Percentiles rank a stretch among this genome's conserved stretches.
Conservation (phyloP, 2,888 invertebrate species). For the Ecliptopera silaceata region DNA sequence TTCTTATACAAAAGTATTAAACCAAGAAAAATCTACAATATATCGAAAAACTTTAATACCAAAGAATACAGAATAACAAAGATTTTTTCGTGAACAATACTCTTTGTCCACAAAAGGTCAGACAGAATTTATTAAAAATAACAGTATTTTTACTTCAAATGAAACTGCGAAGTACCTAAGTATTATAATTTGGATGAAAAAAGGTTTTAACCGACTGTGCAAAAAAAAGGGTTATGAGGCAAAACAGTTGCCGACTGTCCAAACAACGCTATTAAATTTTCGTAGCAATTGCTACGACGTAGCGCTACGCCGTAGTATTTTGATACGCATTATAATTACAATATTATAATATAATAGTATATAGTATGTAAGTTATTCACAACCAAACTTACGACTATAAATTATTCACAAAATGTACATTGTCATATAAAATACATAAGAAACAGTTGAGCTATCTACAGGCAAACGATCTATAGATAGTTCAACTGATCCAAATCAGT, state of each 20-base stretch:
- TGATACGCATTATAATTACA: background rate
- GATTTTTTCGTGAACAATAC: background rate
- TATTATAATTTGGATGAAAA: background rate
- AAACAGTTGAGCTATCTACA: too few species aligned
- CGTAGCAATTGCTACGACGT: constrained; percentile 29
- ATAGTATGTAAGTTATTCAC: too few species aligned
- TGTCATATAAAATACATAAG: too few species aligned
- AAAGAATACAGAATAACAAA: background rate
- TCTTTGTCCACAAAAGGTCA: background rate
- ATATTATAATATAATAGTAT: too few species aligned
- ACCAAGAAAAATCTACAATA: too few species aligned
- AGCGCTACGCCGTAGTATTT: constrained; percentile 18
- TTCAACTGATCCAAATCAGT: too few species aligned
- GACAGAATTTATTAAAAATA: background rate
- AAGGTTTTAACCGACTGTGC: background rate
- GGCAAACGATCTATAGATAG: too few species aligned
- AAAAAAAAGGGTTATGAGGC: background rate
- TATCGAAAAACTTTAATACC: background rate
- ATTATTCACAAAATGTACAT: too few species aligned
- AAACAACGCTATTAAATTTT: background rate
- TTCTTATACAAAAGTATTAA: too few species aligned
- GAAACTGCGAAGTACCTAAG: background rate
- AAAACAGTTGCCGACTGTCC: background rate
- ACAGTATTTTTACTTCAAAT: background rate
- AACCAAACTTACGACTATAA: too few species aligned